Base-by-base conservation (phyloP, 2,888 invertebrate genomes). In the Parnassius orleans region DNA sequence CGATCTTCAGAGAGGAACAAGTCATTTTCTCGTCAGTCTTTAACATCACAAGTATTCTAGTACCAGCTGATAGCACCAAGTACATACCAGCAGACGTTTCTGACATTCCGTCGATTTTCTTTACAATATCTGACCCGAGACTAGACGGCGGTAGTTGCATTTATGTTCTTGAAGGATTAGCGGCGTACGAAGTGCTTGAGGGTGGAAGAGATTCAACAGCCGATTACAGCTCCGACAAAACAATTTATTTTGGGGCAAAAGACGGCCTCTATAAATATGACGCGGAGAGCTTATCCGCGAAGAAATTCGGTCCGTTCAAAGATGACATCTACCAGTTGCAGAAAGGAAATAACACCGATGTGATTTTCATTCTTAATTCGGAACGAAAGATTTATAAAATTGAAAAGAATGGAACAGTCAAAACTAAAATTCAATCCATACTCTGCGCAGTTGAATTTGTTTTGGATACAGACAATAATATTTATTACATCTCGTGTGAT, bases 251-350 rank as follows among this genome's bases (percentile, higher is more conserved):
- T 46, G 87, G 86, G 1, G 75, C 81, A 0, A 80, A 68, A 71
- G 80, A 84, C 12, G 87, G 87, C 0, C 63, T 87, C 0, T 87
- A 84, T 59, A 79, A 77, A 66, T 87, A 85, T 19, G 71, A 79
- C 5, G 64, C 75, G 2, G 80, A 81, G 0, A 76, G 74, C 9
- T 64, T 86, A 10, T 83, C 87, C 46, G 86, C 84, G 1, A 85
- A 79, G 44, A 86, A 81, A 68, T 79, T 69, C 46, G 87, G 87
- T 0, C 73, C 75, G 0, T 84, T 83, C 53, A 72, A 65, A 47
- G 87, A 87, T 9, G 78, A 84, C 55, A 83, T 87, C 0, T 76
- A 81, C 0, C 87, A 87, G 65, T 52, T 88, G 42, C 87, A 87
- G 66, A 87, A 86, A 72, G 84, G 80, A 0, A 86, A 85, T n/a